Percentiles rank a stretch among this genome's conserved stretches.
Conservation (phyloP, 2,888 invertebrate genomes). For the Caradrina clavipalpis region DNA sequence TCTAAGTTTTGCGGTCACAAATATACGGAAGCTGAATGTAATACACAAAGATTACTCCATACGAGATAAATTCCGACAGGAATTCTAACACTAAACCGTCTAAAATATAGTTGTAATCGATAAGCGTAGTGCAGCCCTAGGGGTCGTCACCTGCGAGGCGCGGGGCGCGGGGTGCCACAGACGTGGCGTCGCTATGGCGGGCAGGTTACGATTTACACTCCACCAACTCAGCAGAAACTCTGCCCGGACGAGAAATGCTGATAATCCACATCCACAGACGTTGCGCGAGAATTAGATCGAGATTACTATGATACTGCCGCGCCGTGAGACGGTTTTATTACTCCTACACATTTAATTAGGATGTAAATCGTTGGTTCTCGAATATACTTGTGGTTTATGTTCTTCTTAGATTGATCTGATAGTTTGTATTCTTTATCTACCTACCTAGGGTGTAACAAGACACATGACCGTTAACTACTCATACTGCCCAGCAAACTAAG, state of each 20-base stretch:
- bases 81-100: neutral
- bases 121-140: slow-evolving; percentile 69
- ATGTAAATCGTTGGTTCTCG: slow-evolving; percentile 70
- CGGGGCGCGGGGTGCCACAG: slow-evolving; percentile 75
- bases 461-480: no score
- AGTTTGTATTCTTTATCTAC: slow-evolving; percentile 27
- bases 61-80: neutral
- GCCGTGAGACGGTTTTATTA: slow-evolving; percentile 79
- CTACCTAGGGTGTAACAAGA: neutral
- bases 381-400: slow-evolving; percentile 52
- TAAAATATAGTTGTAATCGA: slow-evolving; percentile 31
- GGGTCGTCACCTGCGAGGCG: slow-evolving; percentile 87
- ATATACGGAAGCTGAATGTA: no score
- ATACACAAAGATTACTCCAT: neutral
- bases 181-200: slow-evolving; percentile 88
- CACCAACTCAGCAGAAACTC: slow-evolving; percentile 89
- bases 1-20: no score
- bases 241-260: slow-evolving; percentile 87
- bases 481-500: no score
- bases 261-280: slow-evolving; percentile 87
- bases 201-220: slow-evolving; percentile 91
- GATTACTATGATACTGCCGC: slow-evolving; percentile 82
- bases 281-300: slow-evolving; percentile 88
- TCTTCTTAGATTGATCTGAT: slow-evolving; percentile 47
- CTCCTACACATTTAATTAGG: slow-evolving; percentile 76